Base-by-base conservation (phyloP, 2,888 invertebrate genomes). In the Spatulosminthurus flaviceps region DNA sequence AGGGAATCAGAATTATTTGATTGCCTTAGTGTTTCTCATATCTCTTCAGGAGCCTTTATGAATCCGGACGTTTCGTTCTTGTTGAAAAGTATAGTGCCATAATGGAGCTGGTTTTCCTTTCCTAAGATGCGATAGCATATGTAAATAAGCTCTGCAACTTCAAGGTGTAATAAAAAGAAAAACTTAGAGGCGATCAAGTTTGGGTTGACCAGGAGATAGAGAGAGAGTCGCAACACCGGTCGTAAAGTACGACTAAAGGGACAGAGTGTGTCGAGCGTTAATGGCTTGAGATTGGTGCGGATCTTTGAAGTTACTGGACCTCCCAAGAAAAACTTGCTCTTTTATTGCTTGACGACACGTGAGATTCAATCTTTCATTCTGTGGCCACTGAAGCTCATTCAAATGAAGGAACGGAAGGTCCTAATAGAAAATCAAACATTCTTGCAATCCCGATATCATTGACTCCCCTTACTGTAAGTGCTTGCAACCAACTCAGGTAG, bases 321-420 rank as follows among this genome's bases (percentile, higher is more conserved):
- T 83, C 84, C 84, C 83, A 81, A 78, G 82, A 81, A 82, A 82
- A 82, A 82, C 81, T 82, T 77, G 81, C 79, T 82, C 80, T 80
- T 83, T 83, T 82, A 84, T 82, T 82, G 80, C 82, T 64, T 64
- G 71, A 72, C 77, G 82, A 83, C 84, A 84, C 84, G 84, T 82
- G 80, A 83, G 82, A 51, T 51, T 51, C 51, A 51, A 51, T 51
- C 51, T 51, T 16, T 51, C n/a, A 51, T 51, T n/a, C 16, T 51
- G 2, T n/a, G 51, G 51, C 51, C 51, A 51, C 51, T 51, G 51
- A 51, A 51, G n/a, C n/a, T 51, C 51, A 51, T 51, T 51, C n/a
- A 51, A 51, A 34, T 34, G 34, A 34, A 34, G 34, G 9, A 34
- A n/a, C n/a, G 5, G 34, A 9, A 34, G 34, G 34, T 34, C 34